A percentile compares a stretch with the other conserved stretches of the same genome.
Evolutionary conservation across 2,113 vertebrate genomes (phyloP).

Genomic region (Silurus glanis): DNA sequence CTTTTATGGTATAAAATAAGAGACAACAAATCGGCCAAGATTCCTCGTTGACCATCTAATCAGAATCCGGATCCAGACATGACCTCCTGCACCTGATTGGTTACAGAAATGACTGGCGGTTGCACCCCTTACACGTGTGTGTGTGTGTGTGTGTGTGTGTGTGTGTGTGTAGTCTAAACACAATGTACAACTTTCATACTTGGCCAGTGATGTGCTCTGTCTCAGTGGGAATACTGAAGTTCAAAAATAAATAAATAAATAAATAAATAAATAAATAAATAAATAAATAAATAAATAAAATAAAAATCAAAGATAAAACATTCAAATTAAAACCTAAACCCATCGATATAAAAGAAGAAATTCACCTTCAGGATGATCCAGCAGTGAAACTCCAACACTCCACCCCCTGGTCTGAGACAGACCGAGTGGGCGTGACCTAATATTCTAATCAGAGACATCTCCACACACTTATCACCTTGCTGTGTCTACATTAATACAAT

Average conservation of each 20-base stretch:
- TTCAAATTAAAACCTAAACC: too few relatives aligned
- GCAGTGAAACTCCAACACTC: background rate
- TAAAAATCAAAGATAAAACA: background rate
- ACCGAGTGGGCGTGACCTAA: background rate
- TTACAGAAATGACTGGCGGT: slow-evolving; percentile 16
- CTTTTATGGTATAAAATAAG: slow-evolving; percentile 67
- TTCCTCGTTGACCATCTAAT: slow-evolving; percentile 41
- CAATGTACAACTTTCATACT: background rate
- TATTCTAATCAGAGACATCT: background rate
- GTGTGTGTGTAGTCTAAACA: background rate
- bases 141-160: background rate
- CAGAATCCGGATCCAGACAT: slow-evolving; percentile 4
- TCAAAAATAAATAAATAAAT: background rate
- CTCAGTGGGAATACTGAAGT: background rate
- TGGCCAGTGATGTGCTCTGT: background rate
- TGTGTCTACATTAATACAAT: too few relatives aligned
- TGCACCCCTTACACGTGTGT: slow-evolving; percentile 3
- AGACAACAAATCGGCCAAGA: slow-evolving; percentile 61
- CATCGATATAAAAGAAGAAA: background rate
- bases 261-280: background rate
- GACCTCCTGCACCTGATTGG: slow-evolving; percentile 31
- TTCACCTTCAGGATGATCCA: background rate
- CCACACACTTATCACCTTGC: background rate
- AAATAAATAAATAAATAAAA: background rate
- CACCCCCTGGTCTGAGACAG: background rate